phyloP scores from a whole-genome alignment of 2,888 invertebrate genomes.

The Torymus aiolomorphi region DNA sequence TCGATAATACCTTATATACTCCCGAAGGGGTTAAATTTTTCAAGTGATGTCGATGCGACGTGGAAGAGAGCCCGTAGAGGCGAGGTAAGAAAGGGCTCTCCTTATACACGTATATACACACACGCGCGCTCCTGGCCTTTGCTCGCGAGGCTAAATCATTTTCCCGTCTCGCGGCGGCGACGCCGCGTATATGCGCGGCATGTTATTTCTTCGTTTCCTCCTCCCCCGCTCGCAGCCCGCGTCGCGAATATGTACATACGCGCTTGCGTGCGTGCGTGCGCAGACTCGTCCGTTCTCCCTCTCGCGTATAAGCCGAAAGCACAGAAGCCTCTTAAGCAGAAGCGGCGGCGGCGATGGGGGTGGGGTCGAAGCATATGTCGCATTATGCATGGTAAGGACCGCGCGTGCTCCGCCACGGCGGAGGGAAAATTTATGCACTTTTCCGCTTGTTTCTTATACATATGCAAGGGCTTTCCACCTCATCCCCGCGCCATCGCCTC shows the following conservation, averaged over 20 bases:
- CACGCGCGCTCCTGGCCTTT: neutral
- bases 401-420: neutral
- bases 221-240: neutral
- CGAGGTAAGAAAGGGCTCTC: neutral
- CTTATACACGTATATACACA: too few relatives aligned
- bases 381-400: constrained; percentile 44
- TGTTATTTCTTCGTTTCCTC: constrained; percentile 39
- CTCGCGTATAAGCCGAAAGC: constrained; percentile 13
- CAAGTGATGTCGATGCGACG: neutral
- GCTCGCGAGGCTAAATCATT: constrained; percentile 37
- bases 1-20: too few relatives aligned
- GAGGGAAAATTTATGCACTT: constrained; percentile 53
- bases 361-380: constrained; percentile 39
- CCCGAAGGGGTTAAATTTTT: too few relatives aligned
- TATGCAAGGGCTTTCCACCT: constrained; percentile 27
- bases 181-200: neutral
- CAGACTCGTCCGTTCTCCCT: too few relatives aligned
- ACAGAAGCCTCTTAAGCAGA: constrained; percentile 16
- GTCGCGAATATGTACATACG: neutral
- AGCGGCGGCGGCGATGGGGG: neutral
- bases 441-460: constrained; percentile 51
- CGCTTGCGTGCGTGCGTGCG: too few relatives aligned
- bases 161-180: neutral
- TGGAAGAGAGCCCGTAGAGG: neutral
- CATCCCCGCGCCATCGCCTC: constrained; percentile 16